Evolutionary conservation across 2,888 invertebrate species (phyloP), one percentile per base, ranked within the genome.

Genomic region (Octodonta nipae): DNA sequence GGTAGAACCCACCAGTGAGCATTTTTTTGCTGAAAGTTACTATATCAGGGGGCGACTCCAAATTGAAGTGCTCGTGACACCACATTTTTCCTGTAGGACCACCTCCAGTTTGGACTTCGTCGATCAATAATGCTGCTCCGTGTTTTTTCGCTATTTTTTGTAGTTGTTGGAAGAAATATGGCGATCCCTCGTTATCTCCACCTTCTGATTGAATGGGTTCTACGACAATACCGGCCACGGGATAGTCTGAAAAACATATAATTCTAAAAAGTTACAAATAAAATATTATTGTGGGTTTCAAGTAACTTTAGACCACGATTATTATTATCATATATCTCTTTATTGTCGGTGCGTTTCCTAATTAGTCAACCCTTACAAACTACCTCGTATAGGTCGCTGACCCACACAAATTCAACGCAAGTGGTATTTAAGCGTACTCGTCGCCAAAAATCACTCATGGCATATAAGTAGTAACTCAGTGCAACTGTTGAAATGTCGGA

Each of bases 21-120:
- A 96, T 85, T 66, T 98, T 98, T 67, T 99, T 99, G 55, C 93
- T 93, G 63, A 99, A 98, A 1, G 91, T 91, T 3, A 98, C 87
- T 26, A 95, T 61, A 56, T 99, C 95, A 0, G 96, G 95, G 1
- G 95, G 76, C 2, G 70, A 61, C 3, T 79, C 74, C 32, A 98
- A 66, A 46, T 85, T 66, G 61, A 95, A 98, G 56, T 92, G 78
- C 55, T 96, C 92, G 56, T 93, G 85, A 41, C 88, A 88, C 98
- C 96, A 98, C 75, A 93, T 85, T 63, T 86, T 89, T n/a, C 98
- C 98, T 0, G 93, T 92, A 0, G 88, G 78, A 0, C 96, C 96
- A 38, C 91, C 85, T 1, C 96, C 96, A 1, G 98, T 98, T 67
- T 98, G 96, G 0, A 98, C 96, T 64, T 98, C 98, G 61, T 98